Conservation (phyloP, 2,113 vertebrate genomes). For the Siniperca knerii region DNA sequence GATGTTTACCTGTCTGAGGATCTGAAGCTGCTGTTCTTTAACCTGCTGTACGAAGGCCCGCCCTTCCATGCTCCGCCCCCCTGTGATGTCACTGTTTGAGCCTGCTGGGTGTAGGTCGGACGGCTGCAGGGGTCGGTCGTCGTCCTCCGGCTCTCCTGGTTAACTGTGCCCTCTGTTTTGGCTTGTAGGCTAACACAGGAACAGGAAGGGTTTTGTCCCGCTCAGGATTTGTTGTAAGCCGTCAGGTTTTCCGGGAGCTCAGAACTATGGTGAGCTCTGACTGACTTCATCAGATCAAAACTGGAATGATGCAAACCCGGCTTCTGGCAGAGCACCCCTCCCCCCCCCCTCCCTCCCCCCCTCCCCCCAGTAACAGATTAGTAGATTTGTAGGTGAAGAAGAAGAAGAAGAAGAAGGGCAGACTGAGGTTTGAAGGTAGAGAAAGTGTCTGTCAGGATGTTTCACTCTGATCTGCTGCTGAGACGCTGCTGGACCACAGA, state of each 20-base stretch:
- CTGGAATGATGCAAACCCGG: conserved; percentile 72
- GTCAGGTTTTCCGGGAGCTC: conserved; percentile 84
- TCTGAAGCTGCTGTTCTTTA: conserved; percentile 16
- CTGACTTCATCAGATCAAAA: conserved; percentile 53
- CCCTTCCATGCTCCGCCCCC: conserved; percentile 9
- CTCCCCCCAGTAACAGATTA: conserved; percentile 8
- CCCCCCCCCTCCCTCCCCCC: background rate
- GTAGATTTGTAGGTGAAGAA: conserved; percentile 25
- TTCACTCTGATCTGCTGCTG: conserved; percentile 65
- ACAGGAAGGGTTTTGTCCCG: conserved; percentile 80
- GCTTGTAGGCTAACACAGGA: conserved; percentile 85
- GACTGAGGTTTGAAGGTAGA: conserved; percentile 39
- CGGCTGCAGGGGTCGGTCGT: background rate
- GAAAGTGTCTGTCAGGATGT: conserved; percentile 52
- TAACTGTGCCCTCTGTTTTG: conserved; percentile 79
- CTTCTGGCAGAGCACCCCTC: conserved; percentile 69
- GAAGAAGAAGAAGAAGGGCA: conserved; percentile 34
- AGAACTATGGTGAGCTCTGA: conserved; percentile 85
- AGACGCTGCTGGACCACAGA: conserved; percentile 54
- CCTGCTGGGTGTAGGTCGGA: conserved; percentile 20
- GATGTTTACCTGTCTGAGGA: conserved; percentile 1
- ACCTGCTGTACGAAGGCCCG: conserved; percentile 1
- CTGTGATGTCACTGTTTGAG: conserved; percentile 26
- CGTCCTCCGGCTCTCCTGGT: conserved; percentile 21
- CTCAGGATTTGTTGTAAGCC: conserved; percentile 84